Base-by-base conservation (phyloP, 2,888 invertebrate genomes). In the Podotricha telesiphe region DNA sequence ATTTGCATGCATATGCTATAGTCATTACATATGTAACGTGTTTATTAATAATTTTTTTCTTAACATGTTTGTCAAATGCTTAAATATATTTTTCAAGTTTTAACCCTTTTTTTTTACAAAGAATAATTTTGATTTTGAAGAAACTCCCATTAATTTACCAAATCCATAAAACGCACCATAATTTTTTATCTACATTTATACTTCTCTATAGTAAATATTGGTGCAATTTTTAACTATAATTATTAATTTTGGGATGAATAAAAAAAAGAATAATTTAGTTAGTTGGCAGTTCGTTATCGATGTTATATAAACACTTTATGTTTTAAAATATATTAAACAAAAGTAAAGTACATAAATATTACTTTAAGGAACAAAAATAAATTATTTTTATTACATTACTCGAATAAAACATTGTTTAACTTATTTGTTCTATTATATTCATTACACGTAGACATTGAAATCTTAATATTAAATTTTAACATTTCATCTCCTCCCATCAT, bases 31-130 rank as follows among this genome's bases (percentile, higher is more conserved):
- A n/a, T 2, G 2, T 28, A 28, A 28, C 6, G 28, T 28, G 28
- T 28, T 37, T 37, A 1, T 37, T 37, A 37, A 37, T 7, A 1
- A 10, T 37, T 8, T 37, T 37, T 37, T 37, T 8, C 8, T 37
- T 10, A n/a, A n/a, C n/a, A n/a, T n/a, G 1, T 37, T 37, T 6
- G 37, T 37, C 6, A 64, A 68, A 80, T 73, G 81, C 80, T 7
- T 37, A 7, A 79, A 78, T 78, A 79, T 34, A 28, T 55, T 55
- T 55, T 55, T 17, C 11, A 5, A 4, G 0, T 17, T 53, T 55
- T 55, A n/a, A n/a, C n/a, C 28, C 1, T 17, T 34, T 1, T 55
- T 55, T 28, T 55, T 55, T 55, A 34, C 34, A 17, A 55, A 37
- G 11, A 20, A 45, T n/a, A 37, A 40, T 78, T 74, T 77, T 73